Evolutionary conservation across 1,140 invertebrate species (phyloP), one percentile per base, ranked within the genome.

Genomic region (Tetragnatha versicolor): DNA sequence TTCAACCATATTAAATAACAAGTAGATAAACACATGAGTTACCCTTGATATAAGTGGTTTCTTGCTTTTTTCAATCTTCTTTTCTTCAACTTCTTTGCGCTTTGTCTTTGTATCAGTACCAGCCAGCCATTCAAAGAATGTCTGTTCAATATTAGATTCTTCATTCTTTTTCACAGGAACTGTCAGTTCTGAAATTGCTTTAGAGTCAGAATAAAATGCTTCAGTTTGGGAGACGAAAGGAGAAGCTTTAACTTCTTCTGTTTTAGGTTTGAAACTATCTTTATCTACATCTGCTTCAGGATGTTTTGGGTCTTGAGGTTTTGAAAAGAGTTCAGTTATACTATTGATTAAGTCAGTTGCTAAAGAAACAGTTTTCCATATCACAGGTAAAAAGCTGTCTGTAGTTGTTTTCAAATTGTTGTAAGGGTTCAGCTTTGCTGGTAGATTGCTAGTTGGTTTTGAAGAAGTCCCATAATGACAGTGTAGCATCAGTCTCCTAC

Each of bases 121-220:
- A 17, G 60, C 29, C 1, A 77, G 47, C 73, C 73, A 77, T 29
- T 77, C 73, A 53, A 66, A 58, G 66, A 77, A 65, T 20, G 60
- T 20, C 45, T 66, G 73, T 10, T 77, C 73, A 49, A 6, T 37
- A 49, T 10, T 10, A 2, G 14, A 42, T 68, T 31, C 10, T 25
- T n/a, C 29, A 10, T 31, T 9, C 12, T 31, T 39, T 42, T 51
- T 53, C 10, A 53, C n/a, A 2, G n/a, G 12, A 10, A 17, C 10
- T 4, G 25, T 37, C 2, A 17, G 10, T 53, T 69, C 47, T 20
- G n/a, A 17, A 20, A 0, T 45, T 42, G 33, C 12, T 33, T 42
- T 42, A 42, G 7, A 14, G 12, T 42, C 39, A 27, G 22, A 27
- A 45, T 4, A 22, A 65, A 3, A n/a, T 45, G 12, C 27, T 20